Evolutionary conservation across 2,113 vertebrate species (phyloP).

Genomic region (Oncorhynchus gorbuscha): DNA sequence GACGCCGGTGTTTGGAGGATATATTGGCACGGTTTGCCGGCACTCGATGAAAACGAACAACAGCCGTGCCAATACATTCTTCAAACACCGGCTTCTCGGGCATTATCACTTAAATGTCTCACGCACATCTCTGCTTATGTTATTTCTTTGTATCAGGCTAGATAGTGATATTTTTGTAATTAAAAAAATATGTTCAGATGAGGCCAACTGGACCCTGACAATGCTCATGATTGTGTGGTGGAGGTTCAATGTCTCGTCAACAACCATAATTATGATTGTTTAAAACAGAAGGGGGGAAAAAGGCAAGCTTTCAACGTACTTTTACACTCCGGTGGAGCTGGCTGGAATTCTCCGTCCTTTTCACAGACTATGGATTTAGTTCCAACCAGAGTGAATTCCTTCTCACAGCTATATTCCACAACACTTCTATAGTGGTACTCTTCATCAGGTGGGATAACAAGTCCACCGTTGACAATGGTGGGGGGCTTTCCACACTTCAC

Average conservation of each 20-base stretch:
- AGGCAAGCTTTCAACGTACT: neutral
- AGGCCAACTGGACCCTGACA: too few species aligned
- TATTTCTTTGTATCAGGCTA: too few species aligned
- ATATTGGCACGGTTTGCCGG: too few species aligned
- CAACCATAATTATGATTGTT: neutral
- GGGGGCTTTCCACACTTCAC: slow-evolving; percentile 22
- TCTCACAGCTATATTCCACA: neutral
- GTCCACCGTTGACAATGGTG: fast-evolving
- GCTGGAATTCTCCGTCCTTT: neutral
- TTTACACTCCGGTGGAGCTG: slow-evolving; percentile 52
- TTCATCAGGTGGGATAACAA: fast-evolving
- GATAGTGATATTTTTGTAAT: too few species aligned
- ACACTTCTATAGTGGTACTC: fast-evolving
- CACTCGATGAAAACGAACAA: too few species aligned
- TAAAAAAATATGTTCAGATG: too few species aligned
- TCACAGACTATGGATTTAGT: neutral
- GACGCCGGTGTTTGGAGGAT: too few species aligned
- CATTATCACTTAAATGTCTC: neutral
- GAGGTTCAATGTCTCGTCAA: neutral
- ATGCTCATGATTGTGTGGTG: too few species aligned
- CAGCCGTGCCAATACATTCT: too few species aligned
- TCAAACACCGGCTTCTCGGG: too few species aligned
- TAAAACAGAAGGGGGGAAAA: too few species aligned
- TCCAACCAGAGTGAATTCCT: slow-evolving; percentile 21
- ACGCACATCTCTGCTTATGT: too few species aligned